A percentile compares a stretch with the other conserved stretches of the same genome.
These are phyloP conservation scores for Troilus luridus DNA, from an alignment of 2,888 invertebrate species.

Conservation along the genomic window DNA sequence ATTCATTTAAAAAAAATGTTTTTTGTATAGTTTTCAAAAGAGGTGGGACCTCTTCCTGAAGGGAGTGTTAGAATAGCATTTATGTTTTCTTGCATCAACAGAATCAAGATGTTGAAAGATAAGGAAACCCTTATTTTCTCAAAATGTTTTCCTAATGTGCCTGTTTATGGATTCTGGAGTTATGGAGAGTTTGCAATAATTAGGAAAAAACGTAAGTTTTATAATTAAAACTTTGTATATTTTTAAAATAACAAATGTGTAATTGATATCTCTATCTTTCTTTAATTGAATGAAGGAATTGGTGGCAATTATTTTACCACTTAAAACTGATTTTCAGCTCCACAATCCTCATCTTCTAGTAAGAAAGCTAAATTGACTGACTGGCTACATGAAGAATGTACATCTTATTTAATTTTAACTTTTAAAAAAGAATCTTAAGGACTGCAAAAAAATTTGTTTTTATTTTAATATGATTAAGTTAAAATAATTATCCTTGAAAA, in stretches of 20 bases:
- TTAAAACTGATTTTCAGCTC: not conserved
- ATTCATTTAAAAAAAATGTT: not conserved
- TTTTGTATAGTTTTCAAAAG: conserved; percentile 58
- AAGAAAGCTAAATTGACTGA: conserved; percentile 36
- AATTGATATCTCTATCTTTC: not conserved
- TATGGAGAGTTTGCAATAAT: conserved; percentile 60
- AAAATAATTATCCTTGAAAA: not conserved
- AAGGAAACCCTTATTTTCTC: conserved; percentile 54
- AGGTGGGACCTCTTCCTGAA: conserved; percentile 58
- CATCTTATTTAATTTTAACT: conserved; percentile 54
- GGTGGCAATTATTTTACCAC: not conserved
- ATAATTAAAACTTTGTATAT: not conserved
- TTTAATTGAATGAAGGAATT: not conserved
- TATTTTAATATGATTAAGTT: not conserved
- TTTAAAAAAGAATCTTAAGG: conserved; percentile 51
- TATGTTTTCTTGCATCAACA: conserved; percentile 61
- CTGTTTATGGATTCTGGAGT: conserved; percentile 62
- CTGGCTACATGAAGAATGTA: conserved; percentile 50
- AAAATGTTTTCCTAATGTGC: conserved; percentile 61
- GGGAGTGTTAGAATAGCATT: conserved; percentile 60
- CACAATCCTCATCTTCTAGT: conserved; percentile 1
- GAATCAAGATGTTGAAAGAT: conserved; percentile 43
- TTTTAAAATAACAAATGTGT: not conserved
- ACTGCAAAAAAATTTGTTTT: not conserved
- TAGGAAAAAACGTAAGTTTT: not conserved